Conservation (phyloP, 2,113 vertebrate species). For the Tachuris rubrigastra region DNA sequence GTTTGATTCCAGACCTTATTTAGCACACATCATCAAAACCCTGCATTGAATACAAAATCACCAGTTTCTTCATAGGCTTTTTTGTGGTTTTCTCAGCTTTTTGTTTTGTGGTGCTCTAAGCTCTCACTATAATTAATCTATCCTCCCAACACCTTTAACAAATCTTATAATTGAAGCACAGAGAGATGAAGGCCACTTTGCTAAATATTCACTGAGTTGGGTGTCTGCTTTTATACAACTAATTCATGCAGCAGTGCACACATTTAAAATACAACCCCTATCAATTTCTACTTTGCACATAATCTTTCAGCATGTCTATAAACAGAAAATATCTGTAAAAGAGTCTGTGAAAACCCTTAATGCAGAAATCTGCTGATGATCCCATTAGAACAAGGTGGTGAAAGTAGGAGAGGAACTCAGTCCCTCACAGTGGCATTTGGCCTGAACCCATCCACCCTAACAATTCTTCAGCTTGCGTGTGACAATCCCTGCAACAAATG, state of each 20-base stretch:
- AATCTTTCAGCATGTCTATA: not conserved
- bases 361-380: not conserved
- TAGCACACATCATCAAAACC: constrained; percentile 22
- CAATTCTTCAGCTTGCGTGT: not conserved
- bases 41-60: constrained; percentile 49
- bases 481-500: not conserved
- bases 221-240: not conserved
- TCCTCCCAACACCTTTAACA: constrained; percentile 51
- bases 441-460: not conserved
- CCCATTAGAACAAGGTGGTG: not conserved
- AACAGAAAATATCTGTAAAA: not conserved
- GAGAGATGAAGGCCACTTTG: constrained; percentile 4
- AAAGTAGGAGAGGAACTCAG: not conserved
- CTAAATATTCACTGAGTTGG: not conserved
- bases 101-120: not conserved
- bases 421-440: not conserved
- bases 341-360: not conserved
- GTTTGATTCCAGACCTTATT: constrained; percentile 40
- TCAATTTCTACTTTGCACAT: not conserved
- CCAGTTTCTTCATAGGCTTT: constrained; percentile 24
- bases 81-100: constrained; percentile 26
- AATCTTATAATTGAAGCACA: constrained; percentile 33
- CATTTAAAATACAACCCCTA: not conserved
- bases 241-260: not conserved
- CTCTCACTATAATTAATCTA: constrained; percentile 47